Evolutionary conservation across 1,140 invertebrate species (phyloP).

Genomic region (Augochlora pura): DNA sequence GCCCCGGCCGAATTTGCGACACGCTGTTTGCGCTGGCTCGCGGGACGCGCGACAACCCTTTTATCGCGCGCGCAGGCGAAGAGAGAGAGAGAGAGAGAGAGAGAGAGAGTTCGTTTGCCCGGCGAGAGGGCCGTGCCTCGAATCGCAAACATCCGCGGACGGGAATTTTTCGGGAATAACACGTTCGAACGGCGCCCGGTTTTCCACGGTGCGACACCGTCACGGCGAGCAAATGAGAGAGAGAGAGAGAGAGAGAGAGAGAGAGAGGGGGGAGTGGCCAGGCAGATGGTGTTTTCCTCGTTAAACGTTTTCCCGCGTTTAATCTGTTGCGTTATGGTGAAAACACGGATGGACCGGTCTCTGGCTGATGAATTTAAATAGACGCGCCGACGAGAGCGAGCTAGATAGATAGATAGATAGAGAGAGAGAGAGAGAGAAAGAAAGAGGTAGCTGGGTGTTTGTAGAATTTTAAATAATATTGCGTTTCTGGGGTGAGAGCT

Average conservation of each 20-base stretch:
- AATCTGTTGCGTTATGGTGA: not conserved
- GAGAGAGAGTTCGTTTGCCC: constrained; percentile 22
- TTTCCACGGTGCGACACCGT: no score
- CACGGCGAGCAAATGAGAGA: no score
- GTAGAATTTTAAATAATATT: no score
- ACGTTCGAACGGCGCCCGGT: not conserved
- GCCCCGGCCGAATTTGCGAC: constrained; percentile 22
- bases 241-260: no score
- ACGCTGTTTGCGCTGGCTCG: constrained; percentile 19
- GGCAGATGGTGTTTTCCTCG: not conserved
- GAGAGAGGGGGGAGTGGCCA: no score
- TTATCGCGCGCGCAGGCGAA: constrained; percentile 10
- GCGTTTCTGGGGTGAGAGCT: no score
- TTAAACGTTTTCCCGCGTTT: not conserved
- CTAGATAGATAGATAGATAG: no score
- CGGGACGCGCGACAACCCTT: constrained; percentile 40
- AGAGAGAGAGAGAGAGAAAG: no score
- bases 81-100: no score
- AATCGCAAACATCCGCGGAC: constrained; percentile 1
- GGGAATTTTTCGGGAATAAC: constrained; percentile 18
- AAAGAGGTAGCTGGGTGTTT: no score
- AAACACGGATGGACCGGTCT: not conserved
- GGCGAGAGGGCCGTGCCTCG: not conserved
- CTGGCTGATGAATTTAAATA: not conserved
- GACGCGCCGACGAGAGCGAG: not conserved